A percentile compares a stretch with the other conserved stretches of the same genome.
Conservation (phyloP, 2,888 invertebrate species). For the Sclerodermus sp. region DNA sequence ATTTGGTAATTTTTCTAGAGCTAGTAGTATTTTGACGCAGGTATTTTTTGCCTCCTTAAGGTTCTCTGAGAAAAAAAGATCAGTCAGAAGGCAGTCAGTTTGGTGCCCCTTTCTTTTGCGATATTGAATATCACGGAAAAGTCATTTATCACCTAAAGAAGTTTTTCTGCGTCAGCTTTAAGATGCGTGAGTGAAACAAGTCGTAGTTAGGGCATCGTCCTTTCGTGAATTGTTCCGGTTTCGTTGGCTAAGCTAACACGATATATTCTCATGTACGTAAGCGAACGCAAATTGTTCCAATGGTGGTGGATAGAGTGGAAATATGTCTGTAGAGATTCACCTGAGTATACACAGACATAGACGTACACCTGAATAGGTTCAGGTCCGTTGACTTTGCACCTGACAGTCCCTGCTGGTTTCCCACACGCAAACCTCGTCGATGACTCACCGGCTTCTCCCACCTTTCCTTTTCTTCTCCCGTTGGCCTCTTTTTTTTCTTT, state of each 20-base stretch:
- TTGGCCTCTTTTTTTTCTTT: neutral
- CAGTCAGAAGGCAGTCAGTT: too few species aligned
- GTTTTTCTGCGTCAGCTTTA: too few species aligned
- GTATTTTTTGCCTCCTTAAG: too few species aligned
- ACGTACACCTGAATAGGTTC: slow-evolving; percentile 7
- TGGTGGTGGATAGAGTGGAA: neutral
- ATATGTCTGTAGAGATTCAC: neutral
- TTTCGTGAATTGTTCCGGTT: slow-evolving; percentile 3
- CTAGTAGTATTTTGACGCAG: too few species aligned
- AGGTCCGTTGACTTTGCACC: slow-evolving; percentile 44
- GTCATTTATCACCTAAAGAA: too few species aligned
- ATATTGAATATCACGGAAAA: too few species aligned
- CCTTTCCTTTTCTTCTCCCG: slow-evolving; percentile 9
- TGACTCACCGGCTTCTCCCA: slow-evolving; percentile 28
- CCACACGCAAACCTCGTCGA: slow-evolving; percentile 24
- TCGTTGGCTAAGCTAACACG: neutral
- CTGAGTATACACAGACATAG: slow-evolving; percentile 2
- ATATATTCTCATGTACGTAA: too few species aligned
- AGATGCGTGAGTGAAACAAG: slow-evolving; percentile 1
- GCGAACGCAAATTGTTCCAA: too few species aligned
- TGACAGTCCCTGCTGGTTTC: slow-evolving; percentile 36
- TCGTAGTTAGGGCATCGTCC: slow-evolving; percentile 3
- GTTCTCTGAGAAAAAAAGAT: too few species aligned
- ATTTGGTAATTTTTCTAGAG: too few species aligned
- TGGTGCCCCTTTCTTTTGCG: too few species aligned